Conservation (phyloP, 2,113 vertebrate genomes). For the Perca schrenkii region DNA sequence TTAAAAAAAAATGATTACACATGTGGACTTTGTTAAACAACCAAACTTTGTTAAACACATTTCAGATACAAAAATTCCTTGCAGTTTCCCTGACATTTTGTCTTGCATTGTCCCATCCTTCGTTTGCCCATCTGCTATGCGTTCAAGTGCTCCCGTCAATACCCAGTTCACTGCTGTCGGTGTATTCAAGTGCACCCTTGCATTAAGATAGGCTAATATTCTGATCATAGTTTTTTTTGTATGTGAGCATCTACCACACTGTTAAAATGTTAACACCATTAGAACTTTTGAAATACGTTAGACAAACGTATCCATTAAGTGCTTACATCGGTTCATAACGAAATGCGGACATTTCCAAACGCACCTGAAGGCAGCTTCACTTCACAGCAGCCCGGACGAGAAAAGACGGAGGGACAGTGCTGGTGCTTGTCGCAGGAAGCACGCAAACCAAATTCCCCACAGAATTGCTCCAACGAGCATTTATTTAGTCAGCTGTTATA, state of each 20-base stretch:
- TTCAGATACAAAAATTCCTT: neutral
- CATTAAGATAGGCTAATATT: neutral
- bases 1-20: neutral
- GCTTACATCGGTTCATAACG: neutral
- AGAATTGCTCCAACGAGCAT: neutral
- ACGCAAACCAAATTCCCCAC: constrained; percentile 28
- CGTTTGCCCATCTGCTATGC: constrained; percentile 5
- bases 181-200: neutral
- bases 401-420: neutral
- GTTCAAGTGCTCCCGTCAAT: constrained; percentile 19
- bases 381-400: neutral
- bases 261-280: neutral
- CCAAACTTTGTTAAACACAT: neutral
- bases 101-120: neutral
- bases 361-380: constrained; percentile 34
- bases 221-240: neutral
- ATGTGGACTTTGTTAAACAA: neutral
- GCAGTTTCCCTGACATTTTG: neutral
- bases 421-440: constrained; percentile 55
- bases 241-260: neutral
- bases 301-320: neutral
- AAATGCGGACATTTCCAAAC: neutral
- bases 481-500: constrained; percentile 36
- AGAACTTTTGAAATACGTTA: neutral
- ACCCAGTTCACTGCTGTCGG: accelerated